phyloP scores from a whole-genome alignment of 1,140 invertebrate species.

The Ceratosolen fusciceps region DNA sequence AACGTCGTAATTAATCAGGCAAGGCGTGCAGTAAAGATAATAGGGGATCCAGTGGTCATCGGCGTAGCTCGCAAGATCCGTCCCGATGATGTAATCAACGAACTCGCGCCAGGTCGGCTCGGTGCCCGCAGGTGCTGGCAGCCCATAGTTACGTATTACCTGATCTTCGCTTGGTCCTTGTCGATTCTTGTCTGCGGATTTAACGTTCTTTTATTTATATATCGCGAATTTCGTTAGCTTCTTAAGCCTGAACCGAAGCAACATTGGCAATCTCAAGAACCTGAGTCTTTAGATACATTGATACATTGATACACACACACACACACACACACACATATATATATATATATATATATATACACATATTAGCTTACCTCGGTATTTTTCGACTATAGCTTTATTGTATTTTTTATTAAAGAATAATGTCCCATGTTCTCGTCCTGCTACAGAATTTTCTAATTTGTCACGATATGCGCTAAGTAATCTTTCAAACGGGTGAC shows the following conservation, averaged over 20 bases:
- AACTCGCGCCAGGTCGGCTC: slow-evolving; percentile 77
- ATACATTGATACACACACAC: too few relatives aligned
- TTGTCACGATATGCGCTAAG: slow-evolving; percentile 79
- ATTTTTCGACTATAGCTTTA: slow-evolving; percentile 73
- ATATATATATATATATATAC: too few relatives aligned
- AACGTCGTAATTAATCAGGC: slow-evolving; percentile 66
- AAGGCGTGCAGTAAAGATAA: slow-evolving; percentile 68
- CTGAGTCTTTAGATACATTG: too few relatives aligned
- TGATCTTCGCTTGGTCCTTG: slow-evolving; percentile 48
- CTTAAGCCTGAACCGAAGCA: too few relatives aligned
- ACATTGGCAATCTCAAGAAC: too few relatives aligned
- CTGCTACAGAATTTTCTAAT: slow-evolving; percentile 71
- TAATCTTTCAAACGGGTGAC: slow-evolving; percentile 78
- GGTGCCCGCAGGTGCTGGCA: slow-evolving; percentile 59
- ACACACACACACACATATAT: too few relatives aligned
- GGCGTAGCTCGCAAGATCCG: slow-evolving; percentile 62
- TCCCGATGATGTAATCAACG: slow-evolving; percentile 66
- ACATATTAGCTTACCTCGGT: slow-evolving; percentile 62
- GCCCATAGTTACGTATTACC: slow-evolving; percentile 50
- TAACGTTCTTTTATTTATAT: neutral
- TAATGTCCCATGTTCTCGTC: slow-evolving; percentile 70
- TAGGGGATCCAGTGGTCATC: slow-evolving; percentile 73
- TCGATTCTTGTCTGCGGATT: slow-evolving; percentile 52
- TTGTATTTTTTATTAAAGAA: slow-evolving; percentile 76
- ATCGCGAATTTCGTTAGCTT: neutral